Percentiles rank a stretch among this genome's conserved stretches.
These are phyloP conservation scores for Hippasteria phrygiana DNA, from an alignment of 53 echinoderm and acorn worm species.

Conservation along the genomic window DNA sequence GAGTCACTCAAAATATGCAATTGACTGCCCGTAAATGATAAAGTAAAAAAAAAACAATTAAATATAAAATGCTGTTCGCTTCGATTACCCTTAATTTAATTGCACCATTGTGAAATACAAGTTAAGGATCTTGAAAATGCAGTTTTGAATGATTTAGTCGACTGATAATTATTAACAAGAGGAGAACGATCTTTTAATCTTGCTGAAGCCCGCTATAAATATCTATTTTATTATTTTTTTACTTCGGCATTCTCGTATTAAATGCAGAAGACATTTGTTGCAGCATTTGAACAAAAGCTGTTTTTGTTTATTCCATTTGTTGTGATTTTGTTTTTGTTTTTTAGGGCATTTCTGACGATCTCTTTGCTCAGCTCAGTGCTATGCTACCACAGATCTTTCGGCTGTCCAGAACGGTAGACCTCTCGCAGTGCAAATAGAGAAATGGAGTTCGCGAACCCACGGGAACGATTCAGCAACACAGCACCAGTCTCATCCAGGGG, in stretches of 20 bases:
- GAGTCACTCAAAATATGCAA: no score
- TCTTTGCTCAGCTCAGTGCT: slow-evolving; percentile 83
- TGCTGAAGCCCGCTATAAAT: background rate
- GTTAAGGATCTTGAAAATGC: no score
- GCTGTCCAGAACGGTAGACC: slow-evolving; percentile 80
- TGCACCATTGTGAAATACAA: no score
- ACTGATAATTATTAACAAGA: no score
- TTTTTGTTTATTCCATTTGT: background rate
- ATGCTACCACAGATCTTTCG: slow-evolving; percentile 89
- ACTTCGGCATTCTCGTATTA: background rate
- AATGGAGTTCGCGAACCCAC: background rate
- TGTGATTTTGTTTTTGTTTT: background rate
- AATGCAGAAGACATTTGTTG: no score
- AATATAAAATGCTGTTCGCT: no score
- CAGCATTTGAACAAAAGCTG: background rate
- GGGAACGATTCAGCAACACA: background rate
- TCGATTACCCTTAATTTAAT: no score
- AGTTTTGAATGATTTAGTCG: no score
- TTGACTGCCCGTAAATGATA: no score
- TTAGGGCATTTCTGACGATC: slow-evolving; percentile 94
- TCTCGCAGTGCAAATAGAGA: slow-evolving; percentile 72
- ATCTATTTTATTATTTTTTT: background rate
- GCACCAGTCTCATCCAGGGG: background rate
- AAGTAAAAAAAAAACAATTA: no score
- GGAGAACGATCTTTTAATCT: no score